Evolutionary conservation across 2,888 invertebrate genomes (phyloP).

Genomic region (Drosophila buzzatii): DNA sequence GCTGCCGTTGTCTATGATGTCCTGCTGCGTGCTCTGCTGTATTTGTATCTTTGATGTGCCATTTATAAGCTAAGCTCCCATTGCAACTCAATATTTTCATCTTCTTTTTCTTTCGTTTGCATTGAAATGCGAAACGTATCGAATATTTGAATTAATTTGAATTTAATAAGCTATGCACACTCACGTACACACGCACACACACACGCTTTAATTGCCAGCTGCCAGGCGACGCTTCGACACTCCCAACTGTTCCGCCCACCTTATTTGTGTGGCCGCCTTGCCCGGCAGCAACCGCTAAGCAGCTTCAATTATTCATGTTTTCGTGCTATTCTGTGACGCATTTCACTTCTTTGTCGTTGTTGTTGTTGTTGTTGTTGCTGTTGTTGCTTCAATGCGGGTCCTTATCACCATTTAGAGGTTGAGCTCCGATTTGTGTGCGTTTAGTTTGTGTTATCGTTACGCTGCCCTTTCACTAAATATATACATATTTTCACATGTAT

Average conservation of each 20-base stretch:
- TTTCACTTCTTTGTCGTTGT: constrained; percentile 20
- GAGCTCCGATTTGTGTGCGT: constrained; percentile 51
- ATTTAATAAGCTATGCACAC: constrained; percentile 19
- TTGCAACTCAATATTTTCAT: constrained; percentile 32
- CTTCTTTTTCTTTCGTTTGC: constrained; percentile 8
- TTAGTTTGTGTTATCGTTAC: constrained; percentile 28
- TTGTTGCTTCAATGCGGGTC: constrained; percentile 43
- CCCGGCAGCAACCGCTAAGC: constrained; percentile 33
- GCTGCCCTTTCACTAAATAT: constrained; percentile 22
- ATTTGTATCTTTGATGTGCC: constrained; percentile 19
- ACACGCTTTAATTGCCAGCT: constrained; percentile 42
- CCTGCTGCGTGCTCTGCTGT: constrained; percentile 1
- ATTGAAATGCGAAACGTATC: constrained; percentile 24
- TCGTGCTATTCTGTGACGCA: constrained; percentile 50
- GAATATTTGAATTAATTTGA: constrained; percentile 39
- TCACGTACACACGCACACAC: constrained; percentile 15
- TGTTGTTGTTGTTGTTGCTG: neutral
- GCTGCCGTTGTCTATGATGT: constrained; percentile 4
- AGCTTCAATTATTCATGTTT: constrained; percentile 64
- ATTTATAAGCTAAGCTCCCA: neutral
- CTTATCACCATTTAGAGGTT: constrained; percentile 53
- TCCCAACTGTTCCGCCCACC: neutral
- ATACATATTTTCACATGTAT: neutral
- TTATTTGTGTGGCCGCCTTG: neutral
- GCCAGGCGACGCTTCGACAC: constrained; percentile 40